phyloP scores from a whole-genome alignment of 2,888 invertebrate species.

The Imbricaverruca yamaguchii region DNA sequence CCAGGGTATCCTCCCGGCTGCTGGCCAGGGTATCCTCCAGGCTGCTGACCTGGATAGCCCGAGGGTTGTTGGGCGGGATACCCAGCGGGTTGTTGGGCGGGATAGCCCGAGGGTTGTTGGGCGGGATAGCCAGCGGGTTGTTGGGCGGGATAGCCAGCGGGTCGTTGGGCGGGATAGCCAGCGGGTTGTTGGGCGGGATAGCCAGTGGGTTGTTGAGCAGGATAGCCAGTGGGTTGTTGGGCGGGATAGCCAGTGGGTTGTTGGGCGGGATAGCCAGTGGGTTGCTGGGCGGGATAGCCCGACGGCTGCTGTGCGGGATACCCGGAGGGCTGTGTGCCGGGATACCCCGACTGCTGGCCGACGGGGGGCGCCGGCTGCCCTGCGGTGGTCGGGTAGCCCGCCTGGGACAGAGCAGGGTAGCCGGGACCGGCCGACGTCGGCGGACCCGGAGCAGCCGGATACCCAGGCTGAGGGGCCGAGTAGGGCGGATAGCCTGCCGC shows the following conservation, averaged over 20 bases:
- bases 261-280: neutral
- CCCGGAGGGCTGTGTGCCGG: neutral
- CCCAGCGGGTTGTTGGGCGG: neutral
- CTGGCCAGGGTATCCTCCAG: neutral
- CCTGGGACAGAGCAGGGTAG: no score
- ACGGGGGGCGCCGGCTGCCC: no score
- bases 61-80: neutral
- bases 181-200: neutral
- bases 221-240: neutral
- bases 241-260: neutral
- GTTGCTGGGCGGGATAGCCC: neutral
- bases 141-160: neutral
- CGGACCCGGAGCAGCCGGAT: neutral
- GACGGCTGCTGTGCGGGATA: neutral
- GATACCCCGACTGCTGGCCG: neutral
- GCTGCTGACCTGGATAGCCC: neutral
- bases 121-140: neutral
- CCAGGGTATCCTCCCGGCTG: neutral
- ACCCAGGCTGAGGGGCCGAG: neutral
- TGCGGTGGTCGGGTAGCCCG: no score
- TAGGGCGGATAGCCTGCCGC: neutral
- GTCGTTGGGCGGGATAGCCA: neutral
- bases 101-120: neutral
- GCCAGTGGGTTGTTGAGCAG: neutral
- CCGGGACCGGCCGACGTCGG: no score